phyloP scores from a whole-genome alignment of 2,113 vertebrate species.

The Serinus canaria region DNA sequence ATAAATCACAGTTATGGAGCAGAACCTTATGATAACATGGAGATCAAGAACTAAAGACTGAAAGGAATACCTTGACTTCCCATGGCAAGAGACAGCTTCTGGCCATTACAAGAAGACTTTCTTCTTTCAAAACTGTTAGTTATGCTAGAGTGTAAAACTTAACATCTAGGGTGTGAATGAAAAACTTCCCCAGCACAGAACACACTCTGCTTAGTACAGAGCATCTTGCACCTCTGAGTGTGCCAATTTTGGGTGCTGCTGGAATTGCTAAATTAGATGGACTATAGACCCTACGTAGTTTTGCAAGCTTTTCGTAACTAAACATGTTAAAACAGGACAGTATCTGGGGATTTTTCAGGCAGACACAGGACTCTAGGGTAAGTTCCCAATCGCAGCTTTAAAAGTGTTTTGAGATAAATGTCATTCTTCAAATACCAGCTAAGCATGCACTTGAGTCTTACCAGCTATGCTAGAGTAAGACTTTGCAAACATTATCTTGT shows the following conservation, averaged over 20 bases:
- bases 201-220: not conserved
- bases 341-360: not conserved
- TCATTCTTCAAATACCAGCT: not conserved
- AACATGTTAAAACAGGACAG: not conserved
- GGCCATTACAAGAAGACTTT: not conserved
- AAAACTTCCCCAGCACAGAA: not conserved
- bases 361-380: not conserved
- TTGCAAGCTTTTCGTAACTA: not conserved
- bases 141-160: not conserved
- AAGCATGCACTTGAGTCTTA: not conserved
- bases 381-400: not conserved
- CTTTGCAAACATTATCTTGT: not conserved
- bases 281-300: not conserved
- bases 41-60: not conserved
- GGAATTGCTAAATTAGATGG: not conserved
- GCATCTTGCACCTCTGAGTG: not conserved
- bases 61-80: not conserved
- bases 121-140: not conserved
- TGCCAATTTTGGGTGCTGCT: not conserved
- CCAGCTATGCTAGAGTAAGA: not conserved
- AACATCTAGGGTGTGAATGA: not conserved
- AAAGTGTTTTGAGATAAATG: not conserved
- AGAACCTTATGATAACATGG: not conserved
- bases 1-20: not conserved
- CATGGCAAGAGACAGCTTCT: not conserved